Conservation (phyloP, 2,888 invertebrate species). For the Scaptomyza caliginosa region DNA sequence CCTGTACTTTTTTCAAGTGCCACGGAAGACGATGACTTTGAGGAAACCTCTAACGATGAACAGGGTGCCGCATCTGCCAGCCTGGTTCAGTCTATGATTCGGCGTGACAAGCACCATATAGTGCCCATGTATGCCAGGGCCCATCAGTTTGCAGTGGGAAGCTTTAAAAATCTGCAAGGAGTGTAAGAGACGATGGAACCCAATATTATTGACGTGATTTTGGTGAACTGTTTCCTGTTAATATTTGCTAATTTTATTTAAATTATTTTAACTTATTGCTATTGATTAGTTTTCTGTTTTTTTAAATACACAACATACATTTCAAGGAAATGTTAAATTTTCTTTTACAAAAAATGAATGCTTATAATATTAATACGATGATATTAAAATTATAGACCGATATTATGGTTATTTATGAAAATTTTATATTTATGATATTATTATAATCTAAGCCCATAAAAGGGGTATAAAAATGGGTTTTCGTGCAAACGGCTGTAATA, state of each 20-base stretch:
- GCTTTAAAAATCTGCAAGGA: slow-evolving; percentile 46
- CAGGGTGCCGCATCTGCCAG: slow-evolving; percentile 80
- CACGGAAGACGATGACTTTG: slow-evolving; percentile 62
- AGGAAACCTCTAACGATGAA: slow-evolving; percentile 57
- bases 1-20: slow-evolving; percentile 66
- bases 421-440: too few species aligned
- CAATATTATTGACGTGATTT: slow-evolving; percentile 13
- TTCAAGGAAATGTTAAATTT: not conserved
- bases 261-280: slow-evolving; percentile 69
- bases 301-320: slow-evolving; percentile 59
- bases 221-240: slow-evolving; percentile 43
- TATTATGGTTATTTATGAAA: too few species aligned
- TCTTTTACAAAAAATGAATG: slow-evolving; percentile 57
- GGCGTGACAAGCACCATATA: slow-evolving; percentile 81
- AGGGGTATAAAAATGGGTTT: too few species aligned
- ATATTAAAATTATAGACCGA: too few species aligned
- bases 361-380: too few species aligned
- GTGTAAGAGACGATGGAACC: slow-evolving; percentile 19
- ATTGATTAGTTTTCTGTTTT: slow-evolving; percentile 38
- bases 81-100: slow-evolving; percentile 82
- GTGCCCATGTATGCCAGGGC: slow-evolving; percentile 81
- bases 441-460: too few species aligned
- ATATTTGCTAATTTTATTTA: slow-evolving; percentile 46
- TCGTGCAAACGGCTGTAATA: too few species aligned
- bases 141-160: slow-evolving; percentile 48